Percentiles rank a stretch among this genome's conserved stretches.
Conservation (phyloP, 2,888 invertebrate species). For the Melanargia galathea region DNA sequence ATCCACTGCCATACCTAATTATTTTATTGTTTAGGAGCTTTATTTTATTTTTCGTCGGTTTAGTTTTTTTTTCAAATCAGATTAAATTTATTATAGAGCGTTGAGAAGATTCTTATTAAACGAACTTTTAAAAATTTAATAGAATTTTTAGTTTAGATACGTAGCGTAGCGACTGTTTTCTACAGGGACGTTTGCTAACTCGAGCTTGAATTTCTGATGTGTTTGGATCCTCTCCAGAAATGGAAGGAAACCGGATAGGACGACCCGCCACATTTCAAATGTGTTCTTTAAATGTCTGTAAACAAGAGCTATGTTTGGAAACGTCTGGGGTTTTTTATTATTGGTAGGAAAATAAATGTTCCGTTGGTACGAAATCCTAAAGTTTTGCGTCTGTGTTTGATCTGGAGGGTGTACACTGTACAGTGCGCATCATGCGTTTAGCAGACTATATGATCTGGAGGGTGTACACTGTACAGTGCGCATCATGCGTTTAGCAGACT, state of each 20-base stretch:
- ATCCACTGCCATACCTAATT: too few relatives aligned
- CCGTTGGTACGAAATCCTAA: constrained; percentile 33
- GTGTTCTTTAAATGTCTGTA: constrained; percentile 10
- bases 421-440: not conserved
- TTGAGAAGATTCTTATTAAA: not conserved
- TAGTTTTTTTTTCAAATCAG: too few relatives aligned
- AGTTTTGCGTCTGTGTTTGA: constrained; percentile 35
- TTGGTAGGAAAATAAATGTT: constrained; percentile 17
- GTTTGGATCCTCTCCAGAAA: constrained; percentile 47
- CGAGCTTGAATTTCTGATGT: constrained; percentile 47
- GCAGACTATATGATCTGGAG: too few relatives aligned
- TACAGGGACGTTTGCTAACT: constrained; percentile 45
- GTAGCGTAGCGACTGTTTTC: constrained; percentile 28
- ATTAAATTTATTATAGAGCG: too few relatives aligned
- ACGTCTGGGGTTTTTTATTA: constrained; percentile 17
- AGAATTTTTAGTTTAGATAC: constrained; percentile 29
- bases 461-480: too few relatives aligned
- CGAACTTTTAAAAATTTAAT: constrained; percentile 13
- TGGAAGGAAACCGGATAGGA: constrained; percentile 37
- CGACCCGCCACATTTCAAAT: constrained; percentile 17
- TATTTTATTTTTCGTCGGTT: too few relatives aligned
- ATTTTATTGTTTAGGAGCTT: too few relatives aligned
- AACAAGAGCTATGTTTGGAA: constrained; percentile 18
- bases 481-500: too few relatives aligned
- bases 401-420: not conserved